Percentiles rank a stretch among this genome's conserved stretches.
phyloP scores from a whole-genome alignment of 2,888 invertebrate species.

The Noctua janthina region DNA sequence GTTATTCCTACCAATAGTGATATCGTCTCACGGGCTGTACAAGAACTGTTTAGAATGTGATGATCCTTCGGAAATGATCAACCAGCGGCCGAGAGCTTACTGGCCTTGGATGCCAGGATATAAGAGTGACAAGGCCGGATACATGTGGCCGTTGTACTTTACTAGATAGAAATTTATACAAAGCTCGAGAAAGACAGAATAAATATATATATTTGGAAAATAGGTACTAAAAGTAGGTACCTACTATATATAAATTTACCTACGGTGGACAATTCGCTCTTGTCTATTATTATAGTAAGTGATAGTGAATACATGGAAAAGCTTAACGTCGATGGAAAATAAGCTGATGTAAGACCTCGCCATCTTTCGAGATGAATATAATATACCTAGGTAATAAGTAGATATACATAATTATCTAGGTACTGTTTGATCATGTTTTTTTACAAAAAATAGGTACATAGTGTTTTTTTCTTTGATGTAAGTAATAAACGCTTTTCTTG shows the following conservation, averaged over 20 bases:
- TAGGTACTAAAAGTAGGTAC: too few species aligned
- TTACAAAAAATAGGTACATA: too few species aligned
- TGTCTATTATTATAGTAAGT: background rate
- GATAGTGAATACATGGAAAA: background rate
- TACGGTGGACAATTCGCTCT: background rate
- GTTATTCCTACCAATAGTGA: conserved; percentile 43
- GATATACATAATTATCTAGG: too few species aligned
- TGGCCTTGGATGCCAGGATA: conserved; percentile 83
- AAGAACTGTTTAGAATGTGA: conserved; percentile 59
- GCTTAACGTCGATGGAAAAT: background rate
- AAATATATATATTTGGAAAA: background rate
- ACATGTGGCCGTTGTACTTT: conserved; percentile 69
- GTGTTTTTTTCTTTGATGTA: too few species aligned
- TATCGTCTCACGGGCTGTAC: conserved; percentile 23
- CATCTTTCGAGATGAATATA: too few species aligned
- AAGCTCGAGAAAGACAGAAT: background rate
- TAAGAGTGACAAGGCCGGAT: conserved; percentile 68
- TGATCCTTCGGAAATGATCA: background rate
- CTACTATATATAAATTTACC: too few species aligned
- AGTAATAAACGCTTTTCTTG: background rate
- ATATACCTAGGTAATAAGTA: too few species aligned
- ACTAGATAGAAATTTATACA: background rate
- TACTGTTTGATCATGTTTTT: too few species aligned
- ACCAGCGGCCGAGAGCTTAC: conserved; percentile 51
- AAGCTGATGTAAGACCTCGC: too few species aligned